Evolutionary conservation across 2,888 invertebrate genomes (phyloP), one percentile per base, ranked within the genome.

Genomic region (Pilophorus perplexus): DNA sequence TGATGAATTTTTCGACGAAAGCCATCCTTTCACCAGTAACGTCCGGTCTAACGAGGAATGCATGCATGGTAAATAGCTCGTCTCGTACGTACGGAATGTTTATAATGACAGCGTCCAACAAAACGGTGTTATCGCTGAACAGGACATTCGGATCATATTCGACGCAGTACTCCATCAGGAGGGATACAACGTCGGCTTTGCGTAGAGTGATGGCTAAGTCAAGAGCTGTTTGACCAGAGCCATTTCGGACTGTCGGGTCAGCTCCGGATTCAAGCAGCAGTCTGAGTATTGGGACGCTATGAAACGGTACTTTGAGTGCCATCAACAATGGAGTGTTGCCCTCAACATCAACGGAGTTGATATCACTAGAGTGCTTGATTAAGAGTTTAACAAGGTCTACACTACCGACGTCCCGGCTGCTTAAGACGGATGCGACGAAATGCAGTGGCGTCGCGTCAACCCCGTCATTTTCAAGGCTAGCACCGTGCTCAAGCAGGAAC

Each of bases 61-160:
- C 8, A 16, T 28, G 25, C 2, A 16, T 18, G 14, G 52, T 16
- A 52, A 28, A 52, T 25, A 52, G 16, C 10, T 52, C 33, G 3
- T 25, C 14, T n/a, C 28, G 27, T 16, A 28, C 28, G 16, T 52
- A 52, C 10, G 52, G 52, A 18, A 12, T 52, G 14, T 52, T 52
- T 2, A 52, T 52, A 16, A 18, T 8, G 25, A 52, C 28, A 14
- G 12, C 8, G 14, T n/a, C 14, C 1, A 28, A 2, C 2, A 52
- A 10, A 18, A 28, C 18, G 14, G 12, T 16, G 3, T 18, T n/a
- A 16, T 27, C 20, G 14, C 16, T 8, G 12, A 52, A 28, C 14
- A 52, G 18, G 18, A 4, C 3, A 2, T 2, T n/a, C 10, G 33
- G 18, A 16, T 52, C 52, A 27, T 25, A 28, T 1, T 22, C 5